These are phyloP conservation scores for Bombus breviceps DNA, from an alignment of 1,140 invertebrate genomes.

Conservation along the genomic window DNA sequence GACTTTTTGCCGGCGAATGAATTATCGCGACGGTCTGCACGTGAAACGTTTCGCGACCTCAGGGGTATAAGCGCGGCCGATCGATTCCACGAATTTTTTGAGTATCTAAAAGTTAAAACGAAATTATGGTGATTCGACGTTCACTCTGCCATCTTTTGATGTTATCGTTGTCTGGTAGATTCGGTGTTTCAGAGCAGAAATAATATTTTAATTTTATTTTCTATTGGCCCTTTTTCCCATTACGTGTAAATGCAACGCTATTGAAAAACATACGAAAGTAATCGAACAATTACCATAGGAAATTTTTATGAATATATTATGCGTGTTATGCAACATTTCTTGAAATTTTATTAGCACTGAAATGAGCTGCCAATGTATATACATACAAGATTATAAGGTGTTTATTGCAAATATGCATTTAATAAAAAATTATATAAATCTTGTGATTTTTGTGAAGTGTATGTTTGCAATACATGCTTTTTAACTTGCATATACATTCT, in stretches of 20 bases:
- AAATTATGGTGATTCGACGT: background rate
- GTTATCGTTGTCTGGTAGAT: too few species aligned
- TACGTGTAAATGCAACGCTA: too few species aligned
- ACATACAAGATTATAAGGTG: too few species aligned
- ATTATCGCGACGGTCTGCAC: conserved; percentile 54
- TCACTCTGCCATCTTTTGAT: background rate
- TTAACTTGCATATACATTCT: too few species aligned
- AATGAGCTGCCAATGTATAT: too few species aligned
- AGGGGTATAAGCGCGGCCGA: conserved; percentile 20
- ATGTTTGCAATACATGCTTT: too few species aligned
- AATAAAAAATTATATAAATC: too few species aligned
- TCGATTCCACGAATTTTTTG: conserved; percentile 9
- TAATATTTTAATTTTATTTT: background rate
- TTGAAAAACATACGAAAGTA: background rate
- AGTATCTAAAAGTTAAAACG: background rate
- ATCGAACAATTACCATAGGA: background rate
- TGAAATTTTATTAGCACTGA: too few species aligned
- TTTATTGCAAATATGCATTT: too few species aligned
- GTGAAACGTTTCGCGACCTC: conserved; percentile 32
- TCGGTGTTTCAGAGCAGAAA: background rate
- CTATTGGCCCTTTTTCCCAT: background rate
- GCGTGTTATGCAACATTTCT: too few species aligned
- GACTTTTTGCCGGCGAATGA: conserved; percentile 54
- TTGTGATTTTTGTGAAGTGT: too few species aligned
- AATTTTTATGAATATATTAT: too few species aligned